phyloP scores from a whole-genome alignment of 2,113 vertebrate genomes.

The Indicator maculatus region DNA sequence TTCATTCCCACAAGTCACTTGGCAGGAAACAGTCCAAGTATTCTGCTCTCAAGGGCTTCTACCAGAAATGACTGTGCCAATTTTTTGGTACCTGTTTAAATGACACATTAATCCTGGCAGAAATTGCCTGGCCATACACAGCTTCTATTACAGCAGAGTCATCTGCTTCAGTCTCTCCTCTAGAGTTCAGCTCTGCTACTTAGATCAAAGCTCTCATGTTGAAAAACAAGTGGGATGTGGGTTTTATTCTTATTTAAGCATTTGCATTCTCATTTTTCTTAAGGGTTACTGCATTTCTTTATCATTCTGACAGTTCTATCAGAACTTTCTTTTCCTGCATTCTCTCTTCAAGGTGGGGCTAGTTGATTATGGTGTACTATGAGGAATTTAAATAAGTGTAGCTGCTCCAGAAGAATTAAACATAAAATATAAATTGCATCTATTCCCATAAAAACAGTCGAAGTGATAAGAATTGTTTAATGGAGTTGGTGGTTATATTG shows the following conservation, averaged over 20 bases:
- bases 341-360: slow-evolving; percentile 2
- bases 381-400: slow-evolving; percentile 40
- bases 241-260: background rate
- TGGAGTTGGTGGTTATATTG: slow-evolving; percentile 35
- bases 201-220: background rate
- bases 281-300: slow-evolving; percentile 20
- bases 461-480: slow-evolving; percentile 59
- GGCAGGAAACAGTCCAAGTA: background rate
- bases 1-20: background rate
- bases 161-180: background rate
- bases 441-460: background rate
- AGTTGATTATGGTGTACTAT: background rate
- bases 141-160: background rate
- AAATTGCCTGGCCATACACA: background rate
- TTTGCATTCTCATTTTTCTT: slow-evolving; percentile 7
- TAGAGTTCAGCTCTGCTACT: background rate
- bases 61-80: background rate
- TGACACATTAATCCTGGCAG: background rate
- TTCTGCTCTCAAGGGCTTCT: background rate
- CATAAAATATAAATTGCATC: slow-evolving; percentile 34
- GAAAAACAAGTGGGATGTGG: background rate
- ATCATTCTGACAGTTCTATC: slow-evolving; percentile 8
- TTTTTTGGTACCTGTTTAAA: background rate
- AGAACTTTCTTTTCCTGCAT: background rate
- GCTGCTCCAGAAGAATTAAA: slow-evolving; percentile 36